These are phyloP conservation scores for Heterocephalus glaber DNA, from an alignment of 2,113 vertebrate species.

Conservation along the genomic window DNA sequence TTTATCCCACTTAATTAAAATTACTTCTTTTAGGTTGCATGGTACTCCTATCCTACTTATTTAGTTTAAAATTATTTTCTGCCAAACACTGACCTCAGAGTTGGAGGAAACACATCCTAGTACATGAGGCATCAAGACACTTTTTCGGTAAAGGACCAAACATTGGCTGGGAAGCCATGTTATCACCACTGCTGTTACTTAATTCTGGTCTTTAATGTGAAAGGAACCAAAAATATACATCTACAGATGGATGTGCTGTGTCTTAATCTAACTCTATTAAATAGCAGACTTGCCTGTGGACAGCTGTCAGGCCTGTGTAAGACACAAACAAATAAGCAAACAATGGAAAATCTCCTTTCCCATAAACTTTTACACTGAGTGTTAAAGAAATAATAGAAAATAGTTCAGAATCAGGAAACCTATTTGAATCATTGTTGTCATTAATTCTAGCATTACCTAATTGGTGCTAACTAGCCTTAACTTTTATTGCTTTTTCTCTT, in stretches of 20 bases:
- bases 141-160: not conserved
- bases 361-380: not conserved
- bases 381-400: slow-evolving; percentile 44
- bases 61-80: slow-evolving; percentile 31
- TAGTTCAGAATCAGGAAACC: not conserved
- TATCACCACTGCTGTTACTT: not conserved
- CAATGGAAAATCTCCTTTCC: not conserved
- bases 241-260: not conserved
- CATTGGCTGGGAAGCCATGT: not conserved
- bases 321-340: not conserved
- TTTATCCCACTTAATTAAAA: not conserved
- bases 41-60: not conserved
- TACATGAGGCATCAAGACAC: not conserved
- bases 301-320: not conserved
- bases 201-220: not conserved
- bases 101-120: not conserved
- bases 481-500: not conserved
- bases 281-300: not conserved
- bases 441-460: not conserved
- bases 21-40: not conserved
- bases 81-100: not conserved
- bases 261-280: not conserved
- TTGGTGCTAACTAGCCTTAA: not conserved
- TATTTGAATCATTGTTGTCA: not conserved
- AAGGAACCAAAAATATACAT: not conserved